Base-by-base conservation (phyloP, 2,888 invertebrate genomes). In the Mesochorus sp. region DNA sequence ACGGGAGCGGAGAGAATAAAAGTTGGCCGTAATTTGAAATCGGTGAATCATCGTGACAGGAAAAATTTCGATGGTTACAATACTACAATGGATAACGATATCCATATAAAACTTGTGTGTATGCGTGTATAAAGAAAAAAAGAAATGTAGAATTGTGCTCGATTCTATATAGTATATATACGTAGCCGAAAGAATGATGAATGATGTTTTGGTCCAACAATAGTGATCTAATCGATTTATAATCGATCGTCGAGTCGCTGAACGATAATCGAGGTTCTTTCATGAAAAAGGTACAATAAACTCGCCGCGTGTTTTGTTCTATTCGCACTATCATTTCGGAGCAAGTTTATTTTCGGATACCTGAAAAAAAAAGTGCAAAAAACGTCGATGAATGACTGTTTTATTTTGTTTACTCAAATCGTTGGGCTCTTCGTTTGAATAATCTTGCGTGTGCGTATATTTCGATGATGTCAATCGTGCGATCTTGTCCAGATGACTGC, bases 191-290 rank as follows among this genome's bases (percentile, higher is more conserved):
- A 68, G 66, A 81, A 82, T 73, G 80, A 81, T 81, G 76, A 76
- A 79, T 61, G 76, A 81, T 75, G 80, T 26, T 70, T 71, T 72
- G 73, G 74, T 75, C 55, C 62, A 79, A 80, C 76, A 82, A 82
- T 83, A 81, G 74, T 74, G 75, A 75, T 72, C 80, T 79, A 82
- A 82, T 81, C 83, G 86, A 85, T 85, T 86, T 84, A 81, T 82
- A 82, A 85, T 83, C 80, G 85, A 83, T 82, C 83, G 82, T 81
- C 77, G 75, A 37, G 24, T 39, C 66, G 21, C 39, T 24, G 24
- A 57, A 6, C 24, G 31, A 24, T 34, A 55, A 17, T 2, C 28
- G 21, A n/a, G 14, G 14, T 28, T 37, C 44, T 26, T 8, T n/a
- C 37, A 42, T 8, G n/a, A 14, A 81, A 82, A 79, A 53, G 53